Conservation (phyloP, 2,888 invertebrate genomes). For the Drosophila nigricruria region DNA sequence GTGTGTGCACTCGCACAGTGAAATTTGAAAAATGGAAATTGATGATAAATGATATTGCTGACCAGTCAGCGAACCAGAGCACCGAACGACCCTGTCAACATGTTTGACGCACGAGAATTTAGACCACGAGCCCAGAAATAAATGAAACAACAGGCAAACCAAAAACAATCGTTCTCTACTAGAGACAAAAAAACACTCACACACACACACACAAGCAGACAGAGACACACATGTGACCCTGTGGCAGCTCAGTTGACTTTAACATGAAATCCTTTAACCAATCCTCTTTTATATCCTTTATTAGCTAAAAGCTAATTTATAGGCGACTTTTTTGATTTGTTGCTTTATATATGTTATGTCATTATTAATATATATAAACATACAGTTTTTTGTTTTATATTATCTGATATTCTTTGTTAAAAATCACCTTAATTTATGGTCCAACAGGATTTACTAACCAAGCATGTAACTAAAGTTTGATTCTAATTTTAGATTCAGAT, state of each 20-base stretch:
- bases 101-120: slow-evolving; percentile 70
- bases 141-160: slow-evolving; percentile 38
- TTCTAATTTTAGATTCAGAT: background rate
- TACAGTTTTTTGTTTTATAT: background rate
- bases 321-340: background rate
- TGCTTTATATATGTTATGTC: background rate
- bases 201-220: background rate
- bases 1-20: slow-evolving; percentile 57
- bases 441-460: background rate
- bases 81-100: slow-evolving; percentile 71
- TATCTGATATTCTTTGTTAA: background rate
- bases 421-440: background rate
- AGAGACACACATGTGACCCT: slow-evolving; percentile 36
- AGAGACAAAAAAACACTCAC: background rate
- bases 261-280: slow-evolving; percentile 30
- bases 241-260: slow-evolving; percentile 27
- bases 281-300: background rate
- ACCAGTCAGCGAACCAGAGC: slow-evolving; percentile 50
- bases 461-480: background rate
- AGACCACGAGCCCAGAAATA: slow-evolving; percentile 51
- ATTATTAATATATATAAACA: background rate
- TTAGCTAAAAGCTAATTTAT: slow-evolving; percentile 1
- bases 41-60: slow-evolving; percentile 81
- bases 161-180: slow-evolving; percentile 30
- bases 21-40: slow-evolving; percentile 83